These are phyloP conservation scores for Tretioscincus oriximinensis DNA, from an alignment of 2,113 vertebrate species.

Conservation along the genomic window DNA sequence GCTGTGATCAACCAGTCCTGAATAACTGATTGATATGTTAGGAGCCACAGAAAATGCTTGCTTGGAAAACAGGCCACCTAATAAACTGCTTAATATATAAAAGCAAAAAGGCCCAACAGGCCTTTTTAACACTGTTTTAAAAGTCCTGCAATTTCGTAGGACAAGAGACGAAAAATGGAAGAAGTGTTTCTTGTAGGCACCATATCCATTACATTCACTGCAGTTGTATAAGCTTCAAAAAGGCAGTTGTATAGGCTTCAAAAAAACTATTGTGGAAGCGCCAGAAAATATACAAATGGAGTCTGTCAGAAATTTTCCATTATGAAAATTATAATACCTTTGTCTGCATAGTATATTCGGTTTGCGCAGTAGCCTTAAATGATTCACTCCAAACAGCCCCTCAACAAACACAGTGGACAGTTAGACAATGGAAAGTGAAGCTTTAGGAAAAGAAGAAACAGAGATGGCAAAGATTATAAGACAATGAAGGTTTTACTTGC, in stretches of 20 bases:
- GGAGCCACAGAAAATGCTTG: background rate
- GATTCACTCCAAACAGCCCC: background rate
- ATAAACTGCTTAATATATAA: background rate
- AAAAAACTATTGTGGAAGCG: background rate
- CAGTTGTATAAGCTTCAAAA: background rate
- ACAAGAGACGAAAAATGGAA: background rate
- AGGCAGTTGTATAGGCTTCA: background rate
- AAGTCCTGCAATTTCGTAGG: background rate
- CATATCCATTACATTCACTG: background rate
- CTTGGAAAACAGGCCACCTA: background rate
- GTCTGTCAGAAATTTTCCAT: background rate
- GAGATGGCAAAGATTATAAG: background rate
- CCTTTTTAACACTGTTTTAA: background rate
- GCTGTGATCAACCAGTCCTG: background rate
- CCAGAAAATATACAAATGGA: background rate
- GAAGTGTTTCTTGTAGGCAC: background rate
- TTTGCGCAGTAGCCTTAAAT: background rate
- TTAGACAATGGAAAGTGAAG: conserved; percentile 1
- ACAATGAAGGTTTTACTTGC: background rate
- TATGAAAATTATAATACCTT: background rate
- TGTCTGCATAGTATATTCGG: background rate
- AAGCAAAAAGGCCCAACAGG: too few relatives aligned
- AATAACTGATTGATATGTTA: background rate
- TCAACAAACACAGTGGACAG: background rate
- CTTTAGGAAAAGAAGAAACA: background rate